Evolutionary conservation across 2,113 vertebrate species (phyloP).

Genomic region (Percina caprodes): DNA sequence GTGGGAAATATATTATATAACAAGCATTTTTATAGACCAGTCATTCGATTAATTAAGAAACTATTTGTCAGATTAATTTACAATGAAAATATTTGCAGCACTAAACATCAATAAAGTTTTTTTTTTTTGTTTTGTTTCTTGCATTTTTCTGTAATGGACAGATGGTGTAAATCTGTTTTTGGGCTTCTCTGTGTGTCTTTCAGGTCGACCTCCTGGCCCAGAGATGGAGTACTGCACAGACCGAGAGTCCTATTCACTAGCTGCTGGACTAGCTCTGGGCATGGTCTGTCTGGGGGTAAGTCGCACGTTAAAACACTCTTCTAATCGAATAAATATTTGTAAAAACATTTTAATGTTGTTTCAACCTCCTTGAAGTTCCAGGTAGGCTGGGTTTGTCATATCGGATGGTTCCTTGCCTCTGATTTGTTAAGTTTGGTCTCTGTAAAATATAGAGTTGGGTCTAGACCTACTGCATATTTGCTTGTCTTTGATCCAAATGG

Average conservation of each 20-base stretch:
- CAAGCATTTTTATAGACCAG: neutral
- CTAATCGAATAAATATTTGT: neutral
- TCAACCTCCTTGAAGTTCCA: neutral
- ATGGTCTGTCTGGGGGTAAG: conserved; percentile 99
- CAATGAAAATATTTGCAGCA: neutral
- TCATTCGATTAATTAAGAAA: neutral
- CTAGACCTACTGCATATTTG: neutral
- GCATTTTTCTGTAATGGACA: neutral
- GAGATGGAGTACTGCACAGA: conserved; percentile 99
- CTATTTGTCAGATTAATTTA: neutral
- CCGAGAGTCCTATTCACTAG: conserved; percentile 96
- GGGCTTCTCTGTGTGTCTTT: conserved; percentile 2
- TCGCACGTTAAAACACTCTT: neutral
- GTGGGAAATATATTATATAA: neutral
- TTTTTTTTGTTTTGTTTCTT: neutral
- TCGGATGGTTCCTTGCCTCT: neutral
- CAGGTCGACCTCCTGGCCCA: conserved; percentile 93
- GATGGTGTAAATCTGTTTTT: conserved; percentile 15
- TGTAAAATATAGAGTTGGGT: too few relatives aligned
- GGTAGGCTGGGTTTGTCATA: neutral
- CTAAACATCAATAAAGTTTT: too few relatives aligned
- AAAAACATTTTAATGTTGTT: neutral
- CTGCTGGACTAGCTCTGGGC: conserved; percentile 94
- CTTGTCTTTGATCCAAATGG: neutral
- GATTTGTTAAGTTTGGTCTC: too few relatives aligned